A percentile compares a stretch with the other conserved stretches of the same genome.
These are phyloP conservation scores for Toxonevra muliebris DNA, from an alignment of 2,888 invertebrate genomes.

Conservation along the genomic window DNA sequence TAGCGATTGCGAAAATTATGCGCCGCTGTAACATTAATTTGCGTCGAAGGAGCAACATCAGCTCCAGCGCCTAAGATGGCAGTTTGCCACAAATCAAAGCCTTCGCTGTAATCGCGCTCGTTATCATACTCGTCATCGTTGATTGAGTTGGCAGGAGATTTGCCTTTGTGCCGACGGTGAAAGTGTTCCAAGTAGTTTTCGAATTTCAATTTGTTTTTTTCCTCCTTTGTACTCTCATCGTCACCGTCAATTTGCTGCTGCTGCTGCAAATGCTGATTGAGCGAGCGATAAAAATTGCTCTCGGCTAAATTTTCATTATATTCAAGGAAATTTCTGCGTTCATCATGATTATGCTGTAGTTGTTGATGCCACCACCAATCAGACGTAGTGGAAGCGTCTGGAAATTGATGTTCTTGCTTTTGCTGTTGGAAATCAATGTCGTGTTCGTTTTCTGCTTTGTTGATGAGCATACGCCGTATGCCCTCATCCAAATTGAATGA, in stretches of 20 bases:
- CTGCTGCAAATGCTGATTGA: slow-evolving; percentile 54
- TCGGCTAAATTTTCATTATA: slow-evolving; percentile 57
- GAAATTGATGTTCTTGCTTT: background rate
- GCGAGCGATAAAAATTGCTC: slow-evolving; percentile 59
- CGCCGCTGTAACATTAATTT: slow-evolving; percentile 30
- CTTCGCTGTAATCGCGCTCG: slow-evolving; percentile 31
- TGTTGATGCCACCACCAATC: slow-evolving; percentile 36
- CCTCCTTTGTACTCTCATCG: slow-evolving; percentile 25
- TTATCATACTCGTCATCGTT: slow-evolving; percentile 32
- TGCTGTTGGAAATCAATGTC: slow-evolving; percentile 16
- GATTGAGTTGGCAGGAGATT: slow-evolving; percentile 36
- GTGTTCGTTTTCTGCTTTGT: slow-evolving; percentile 44
- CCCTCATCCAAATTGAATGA: slow-evolving; percentile 39
- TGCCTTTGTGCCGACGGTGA: slow-evolving; percentile 49
- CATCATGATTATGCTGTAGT: slow-evolving; percentile 27
- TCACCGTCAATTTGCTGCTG: slow-evolving; percentile 31
- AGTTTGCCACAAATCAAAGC: slow-evolving; percentile 36
- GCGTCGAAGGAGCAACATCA: slow-evolving; percentile 15
- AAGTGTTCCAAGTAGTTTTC: slow-evolving; percentile 62
- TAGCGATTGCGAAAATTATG: no score
- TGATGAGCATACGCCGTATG: slow-evolving; percentile 53
- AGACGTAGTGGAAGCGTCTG: slow-evolving; percentile 14
- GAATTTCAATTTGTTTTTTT: slow-evolving; percentile 40
- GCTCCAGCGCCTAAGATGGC: slow-evolving; percentile 16
- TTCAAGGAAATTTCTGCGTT: slow-evolving; percentile 39